These are phyloP conservation scores for Diarsia dahlii DNA, from an alignment of 2,888 invertebrate genomes.

Conservation along the genomic window DNA sequence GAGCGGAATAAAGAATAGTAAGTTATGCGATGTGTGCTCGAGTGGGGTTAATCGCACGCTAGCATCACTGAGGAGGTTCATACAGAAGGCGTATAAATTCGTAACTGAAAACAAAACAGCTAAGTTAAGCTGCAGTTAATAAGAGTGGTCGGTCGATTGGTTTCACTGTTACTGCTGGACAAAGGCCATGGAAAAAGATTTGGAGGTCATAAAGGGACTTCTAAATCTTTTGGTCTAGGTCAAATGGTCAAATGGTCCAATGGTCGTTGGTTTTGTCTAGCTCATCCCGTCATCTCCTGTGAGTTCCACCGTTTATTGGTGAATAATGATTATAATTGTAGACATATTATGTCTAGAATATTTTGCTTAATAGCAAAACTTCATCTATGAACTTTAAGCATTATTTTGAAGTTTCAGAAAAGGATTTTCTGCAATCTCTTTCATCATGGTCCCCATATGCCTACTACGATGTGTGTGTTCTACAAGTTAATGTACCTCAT, in stretches of 20 bases:
- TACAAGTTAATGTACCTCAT: not conserved
- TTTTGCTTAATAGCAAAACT: not conserved
- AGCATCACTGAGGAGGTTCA: not conserved
- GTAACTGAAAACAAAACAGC: not conserved
- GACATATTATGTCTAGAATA: no score
- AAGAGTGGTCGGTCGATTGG: no score
- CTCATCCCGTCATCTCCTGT: no score
- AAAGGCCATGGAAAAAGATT: no score
- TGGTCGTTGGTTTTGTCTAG: no score
- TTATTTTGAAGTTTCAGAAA: not conserved
- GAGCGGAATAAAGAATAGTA: conserved; percentile 48
- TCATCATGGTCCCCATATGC: not conserved
- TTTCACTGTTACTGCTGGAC: no score
- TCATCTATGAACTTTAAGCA: no score
- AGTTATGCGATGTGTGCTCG: conserved; percentile 42
- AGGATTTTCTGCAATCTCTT: conserved; percentile 18
- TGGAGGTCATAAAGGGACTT: no score
- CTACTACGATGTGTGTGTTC: not conserved
- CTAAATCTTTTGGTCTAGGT: no score
- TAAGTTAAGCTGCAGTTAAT: not conserved
- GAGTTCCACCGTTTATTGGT: not conserved
- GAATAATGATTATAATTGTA: not conserved
- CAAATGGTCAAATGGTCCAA: no score
- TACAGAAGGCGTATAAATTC: conserved; percentile 4
- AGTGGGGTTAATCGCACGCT: conserved; percentile 26